Percentiles rank a stretch among this genome's conserved stretches.
Evolutionary conservation across 2,797 vertebrate genomes (phyloP).

Genomic region (Denticeps clupeoides): DNA sequence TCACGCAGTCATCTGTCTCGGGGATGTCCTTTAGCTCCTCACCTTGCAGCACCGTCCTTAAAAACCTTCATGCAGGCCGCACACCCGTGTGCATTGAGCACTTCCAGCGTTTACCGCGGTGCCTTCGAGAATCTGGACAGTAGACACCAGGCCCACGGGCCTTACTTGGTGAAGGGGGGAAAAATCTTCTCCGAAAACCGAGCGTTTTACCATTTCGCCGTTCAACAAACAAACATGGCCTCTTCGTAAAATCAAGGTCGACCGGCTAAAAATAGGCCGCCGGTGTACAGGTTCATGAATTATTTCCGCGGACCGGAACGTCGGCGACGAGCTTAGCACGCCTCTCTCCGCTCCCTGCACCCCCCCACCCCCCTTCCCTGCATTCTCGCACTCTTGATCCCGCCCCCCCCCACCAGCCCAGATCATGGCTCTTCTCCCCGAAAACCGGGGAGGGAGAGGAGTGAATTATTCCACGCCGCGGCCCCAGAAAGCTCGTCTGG

Average conservation of each 20-base stretch:
- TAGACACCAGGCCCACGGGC: no score
- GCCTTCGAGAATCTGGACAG: no score
- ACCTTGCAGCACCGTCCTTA: no score
- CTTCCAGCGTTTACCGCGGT: no score
- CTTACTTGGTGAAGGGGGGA: no score
- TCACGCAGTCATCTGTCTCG: no score
- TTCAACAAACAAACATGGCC: background rate
- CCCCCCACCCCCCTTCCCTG: background rate
- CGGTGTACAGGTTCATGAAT: constrained; percentile 12
- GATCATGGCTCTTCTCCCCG: background rate
- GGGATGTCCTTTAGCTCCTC: no score
- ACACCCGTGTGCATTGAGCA: no score
- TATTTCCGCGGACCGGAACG: constrained; percentile 10
- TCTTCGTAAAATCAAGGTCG: constrained; percentile 16
- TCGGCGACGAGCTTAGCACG: constrained; percentile 1
- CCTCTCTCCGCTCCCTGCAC: background rate
- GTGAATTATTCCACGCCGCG: no score
- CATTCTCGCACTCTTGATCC: background rate
- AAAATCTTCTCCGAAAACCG: no score
- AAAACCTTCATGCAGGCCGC: no score
- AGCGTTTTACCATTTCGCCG: no score
- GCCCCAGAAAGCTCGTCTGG: background rate
- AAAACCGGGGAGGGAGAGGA: background rate
- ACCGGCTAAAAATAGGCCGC: constrained; percentile 12
- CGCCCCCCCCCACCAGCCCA: background rate